Evolutionary conservation across 2,888 invertebrate species (phyloP).

Genomic region (Acleris emargana): DNA sequence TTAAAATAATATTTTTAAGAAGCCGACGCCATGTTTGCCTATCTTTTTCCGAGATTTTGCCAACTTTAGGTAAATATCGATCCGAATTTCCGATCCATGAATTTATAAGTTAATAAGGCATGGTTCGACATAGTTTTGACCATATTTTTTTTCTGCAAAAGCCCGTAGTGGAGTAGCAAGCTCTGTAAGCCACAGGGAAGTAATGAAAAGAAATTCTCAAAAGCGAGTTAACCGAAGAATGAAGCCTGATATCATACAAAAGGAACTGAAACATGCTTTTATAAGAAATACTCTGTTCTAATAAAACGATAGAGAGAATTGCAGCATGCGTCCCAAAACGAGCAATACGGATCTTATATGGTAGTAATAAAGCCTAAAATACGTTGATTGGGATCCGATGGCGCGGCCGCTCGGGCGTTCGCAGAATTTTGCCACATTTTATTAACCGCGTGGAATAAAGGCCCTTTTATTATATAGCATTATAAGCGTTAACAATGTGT

Average conservation of each 20-base stretch:
- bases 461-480: constrained; percentile 2
- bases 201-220: constrained; percentile 24
- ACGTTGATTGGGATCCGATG: background rate
- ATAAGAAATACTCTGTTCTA: constrained; percentile 21
- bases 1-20: no score
- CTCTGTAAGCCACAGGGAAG: constrained; percentile 6
- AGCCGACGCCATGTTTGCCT: no score
- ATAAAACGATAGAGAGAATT: constrained; percentile 27
- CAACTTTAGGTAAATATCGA: no score
- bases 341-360: constrained; percentile 2
- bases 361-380: constrained; percentile 9
- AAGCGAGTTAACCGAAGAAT: constrained; percentile 16
- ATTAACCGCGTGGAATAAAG: constrained; percentile 17
- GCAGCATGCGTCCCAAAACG: background rate
- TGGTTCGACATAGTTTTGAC: no score
- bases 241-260: constrained; percentile 28
- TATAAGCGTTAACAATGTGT: constrained; percentile 21
- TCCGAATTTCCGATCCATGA: no score
- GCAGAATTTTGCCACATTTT: constrained; percentile 16
- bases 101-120: no score
- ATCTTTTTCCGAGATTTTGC: no score
- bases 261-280: constrained; percentile 28
- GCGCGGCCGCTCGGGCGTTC: background rate
- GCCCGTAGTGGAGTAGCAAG: constrained; percentile 1
- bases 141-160: no score